Conservation (phyloP, 1,140 invertebrate genomes). For the Drosophila grimshawi region DNA sequence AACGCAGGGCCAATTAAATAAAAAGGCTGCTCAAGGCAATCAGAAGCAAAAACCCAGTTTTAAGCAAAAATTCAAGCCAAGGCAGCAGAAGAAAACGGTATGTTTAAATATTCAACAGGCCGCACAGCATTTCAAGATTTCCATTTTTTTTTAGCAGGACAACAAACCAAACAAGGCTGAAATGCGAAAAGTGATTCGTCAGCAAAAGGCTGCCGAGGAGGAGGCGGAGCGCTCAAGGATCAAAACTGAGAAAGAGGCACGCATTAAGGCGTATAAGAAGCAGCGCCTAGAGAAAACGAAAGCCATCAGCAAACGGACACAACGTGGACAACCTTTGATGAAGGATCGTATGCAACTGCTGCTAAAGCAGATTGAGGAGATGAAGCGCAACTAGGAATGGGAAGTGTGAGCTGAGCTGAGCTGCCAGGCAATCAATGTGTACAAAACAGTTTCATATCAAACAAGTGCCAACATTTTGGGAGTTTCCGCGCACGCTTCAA, state of each 20-base stretch:
- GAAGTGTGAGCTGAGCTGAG: neutral
- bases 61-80: conserved; percentile 50
- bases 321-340: conserved; percentile 79
- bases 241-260: conserved; percentile 68
- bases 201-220: conserved; percentile 59
- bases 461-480: conserved; percentile 10
- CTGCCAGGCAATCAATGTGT: conserved; percentile 7
- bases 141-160: conserved; percentile 31
- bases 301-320: conserved; percentile 72
- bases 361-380: conserved; percentile 80
- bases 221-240: conserved; percentile 56
- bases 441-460: conserved; percentile 6
- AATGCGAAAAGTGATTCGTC: conserved; percentile 60
- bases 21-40: conserved; percentile 13
- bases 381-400: conserved; percentile 53
- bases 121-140: neutral
- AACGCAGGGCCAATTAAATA: conserved; percentile 34
- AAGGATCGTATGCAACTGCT: conserved; percentile 81
- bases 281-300: conserved; percentile 76
- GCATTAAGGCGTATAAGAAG: conserved; percentile 71
- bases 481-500: conserved; percentile 63
- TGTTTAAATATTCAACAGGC: conserved; percentile 1
- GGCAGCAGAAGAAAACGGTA: conserved; percentile 46
- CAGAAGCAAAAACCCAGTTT: conserved; percentile 51
- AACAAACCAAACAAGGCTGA: conserved; percentile 67